Evolutionary conservation across 2,888 invertebrate genomes (phyloP).

Genomic region (Calephelis perditalis): DNA sequence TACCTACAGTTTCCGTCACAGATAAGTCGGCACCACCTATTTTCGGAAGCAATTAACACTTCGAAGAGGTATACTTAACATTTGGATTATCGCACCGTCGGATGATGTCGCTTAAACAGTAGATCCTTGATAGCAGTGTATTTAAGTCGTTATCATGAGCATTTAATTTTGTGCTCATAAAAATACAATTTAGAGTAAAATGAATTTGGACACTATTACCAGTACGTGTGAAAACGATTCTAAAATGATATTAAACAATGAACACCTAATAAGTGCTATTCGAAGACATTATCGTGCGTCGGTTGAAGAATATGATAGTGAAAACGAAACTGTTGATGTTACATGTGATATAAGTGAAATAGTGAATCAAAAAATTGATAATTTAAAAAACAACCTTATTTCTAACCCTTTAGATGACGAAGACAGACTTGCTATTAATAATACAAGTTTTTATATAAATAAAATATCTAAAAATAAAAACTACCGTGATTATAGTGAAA

Average conservation of each 20-base stretch:
- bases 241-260: slow-evolving; percentile 33
- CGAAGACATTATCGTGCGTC: slow-evolving; percentile 27
- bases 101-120: slow-evolving; percentile 9
- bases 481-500: slow-evolving; percentile 16
- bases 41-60: slow-evolving; percentile 66
- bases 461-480: slow-evolving; percentile 42
- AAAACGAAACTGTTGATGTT: slow-evolving; percentile 68
- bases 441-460: slow-evolving; percentile 37
- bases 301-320: slow-evolving; percentile 62
- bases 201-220: slow-evolving; percentile 62
- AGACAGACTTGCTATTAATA: slow-evolving; percentile 48
- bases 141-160: slow-evolving; percentile 7
- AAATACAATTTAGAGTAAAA: slow-evolving; percentile 27
- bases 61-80: neutral
- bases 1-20: slow-evolving; percentile 61
- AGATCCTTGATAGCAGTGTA: neutral
- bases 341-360: slow-evolving; percentile 52
- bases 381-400: slow-evolving; percentile 35
- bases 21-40: slow-evolving; percentile 63
- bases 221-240: slow-evolving; percentile 65
- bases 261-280: slow-evolving; percentile 27
- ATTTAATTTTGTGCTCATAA: slow-evolving; percentile 18
- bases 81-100: slow-evolving; percentile 12
- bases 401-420: slow-evolving; percentile 37
- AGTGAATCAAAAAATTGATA: slow-evolving; percentile 20